phyloP scores from a whole-genome alignment of 2,888 invertebrate genomes.

The Cataglyphis cursor region DNA sequence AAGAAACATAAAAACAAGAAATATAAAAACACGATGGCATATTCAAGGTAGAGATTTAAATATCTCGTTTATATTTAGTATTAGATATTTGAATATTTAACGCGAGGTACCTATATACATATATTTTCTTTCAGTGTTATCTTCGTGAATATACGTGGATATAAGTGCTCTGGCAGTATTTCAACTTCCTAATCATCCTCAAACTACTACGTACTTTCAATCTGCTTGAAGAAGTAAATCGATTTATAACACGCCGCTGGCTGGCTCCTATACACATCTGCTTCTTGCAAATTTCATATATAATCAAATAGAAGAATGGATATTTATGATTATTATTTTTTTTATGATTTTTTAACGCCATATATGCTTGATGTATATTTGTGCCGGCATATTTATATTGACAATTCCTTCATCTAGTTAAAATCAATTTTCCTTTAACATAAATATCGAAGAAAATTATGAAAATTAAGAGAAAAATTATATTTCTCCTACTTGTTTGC shows the following conservation, averaged over 20 bases:
- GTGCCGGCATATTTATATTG: neutral
- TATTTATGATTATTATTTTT: neutral
- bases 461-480: neutral
- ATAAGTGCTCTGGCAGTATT: slow-evolving; percentile 38
- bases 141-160: neutral
- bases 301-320: neutral
- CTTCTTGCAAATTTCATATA: slow-evolving; percentile 4
- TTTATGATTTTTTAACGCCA: neutral
- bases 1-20: no score
- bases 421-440: neutral
- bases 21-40: neutral
- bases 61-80: slow-evolving; percentile 1
- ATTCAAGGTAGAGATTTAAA: neutral
- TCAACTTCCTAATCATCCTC: slow-evolving; percentile 39
- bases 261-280: neutral
- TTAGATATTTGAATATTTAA: neutral
- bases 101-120: neutral
- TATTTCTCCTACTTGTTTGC: neutral
- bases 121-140: slow-evolving; percentile 13
- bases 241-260: slow-evolving; percentile 26
- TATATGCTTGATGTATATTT: neutral
- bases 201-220: slow-evolving; percentile 39
- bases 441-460: neutral
- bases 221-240: slow-evolving; percentile 25
- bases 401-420: neutral